A percentile compares a stretch with the other conserved stretches of the same genome.
Evolutionary conservation across 2,888 invertebrate species (phyloP).

Genomic region (Salticus scenicus): DNA sequence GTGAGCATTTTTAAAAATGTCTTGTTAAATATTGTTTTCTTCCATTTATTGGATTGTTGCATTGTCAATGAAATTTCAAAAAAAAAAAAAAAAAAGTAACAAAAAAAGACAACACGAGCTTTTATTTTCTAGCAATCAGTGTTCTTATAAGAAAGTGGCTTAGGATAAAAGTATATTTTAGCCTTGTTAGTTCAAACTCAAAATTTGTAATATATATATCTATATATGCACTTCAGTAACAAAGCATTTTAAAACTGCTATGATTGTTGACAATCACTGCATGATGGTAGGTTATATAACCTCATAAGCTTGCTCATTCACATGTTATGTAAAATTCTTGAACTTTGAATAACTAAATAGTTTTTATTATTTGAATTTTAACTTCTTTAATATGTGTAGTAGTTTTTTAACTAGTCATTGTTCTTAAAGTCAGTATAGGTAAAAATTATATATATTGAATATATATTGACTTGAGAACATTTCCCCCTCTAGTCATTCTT

Average conservation of each 20-base stretch:
- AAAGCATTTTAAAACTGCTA: not conserved
- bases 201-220: not conserved
- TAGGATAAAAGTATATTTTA: not conserved
- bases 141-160: too few relatives aligned
- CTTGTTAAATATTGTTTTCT: too few relatives aligned
- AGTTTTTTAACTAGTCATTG: slow-evolving; percentile 11
- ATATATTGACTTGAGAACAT: not conserved
- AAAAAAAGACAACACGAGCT: too few relatives aligned
- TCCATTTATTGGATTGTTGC: too few relatives aligned
- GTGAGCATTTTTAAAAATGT: too few relatives aligned
- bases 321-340: not conserved
- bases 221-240: not conserved
- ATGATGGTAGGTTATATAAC: not conserved
- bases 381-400: not conserved
- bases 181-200: too few relatives aligned
- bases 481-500: not conserved
- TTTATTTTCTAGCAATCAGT: too few relatives aligned
- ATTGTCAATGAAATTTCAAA: too few relatives aligned
- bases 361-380: not conserved
- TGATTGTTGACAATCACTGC: slow-evolving; percentile 9
- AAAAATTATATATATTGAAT: not conserved
- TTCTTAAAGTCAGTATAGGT: slow-evolving; percentile 3
- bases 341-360: not conserved
- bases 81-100: too few relatives aligned
- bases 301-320: slow-evolving; percentile 4